phyloP scores from a whole-genome alignment of 1,140 invertebrate species.

The Babylonia areolata region DNA sequence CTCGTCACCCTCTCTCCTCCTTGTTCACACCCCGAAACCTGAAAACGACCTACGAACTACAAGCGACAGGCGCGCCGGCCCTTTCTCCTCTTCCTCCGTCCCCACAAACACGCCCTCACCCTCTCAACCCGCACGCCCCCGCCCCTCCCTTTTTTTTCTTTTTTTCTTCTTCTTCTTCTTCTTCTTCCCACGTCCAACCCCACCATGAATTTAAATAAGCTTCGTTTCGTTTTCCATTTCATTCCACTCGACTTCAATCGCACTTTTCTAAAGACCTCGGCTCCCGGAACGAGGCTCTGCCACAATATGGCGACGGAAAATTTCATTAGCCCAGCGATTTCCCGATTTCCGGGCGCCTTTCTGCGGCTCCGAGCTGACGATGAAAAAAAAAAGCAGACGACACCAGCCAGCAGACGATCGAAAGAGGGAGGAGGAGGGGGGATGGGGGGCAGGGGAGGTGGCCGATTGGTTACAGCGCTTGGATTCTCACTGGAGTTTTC shows the following conservation, averaged over 20 bases:
- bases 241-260: constrained; percentile 37
- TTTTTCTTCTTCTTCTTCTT: not conserved
- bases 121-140: too few species aligned
- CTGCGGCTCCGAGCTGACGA: not conserved
- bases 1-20: too few species aligned
- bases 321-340: constrained; percentile 7
- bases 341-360: constrained; percentile 7
- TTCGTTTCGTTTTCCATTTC: constrained; percentile 39
- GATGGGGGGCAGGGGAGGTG: not conserved
- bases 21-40: too few species aligned
- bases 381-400: constrained; percentile 8
- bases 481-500: too few species aligned
- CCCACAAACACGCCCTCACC: too few species aligned
- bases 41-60: too few species aligned
- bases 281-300: constrained; percentile 16
- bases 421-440: not conserved
- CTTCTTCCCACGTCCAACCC: too few species aligned
- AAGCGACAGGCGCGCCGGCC: too few species aligned
- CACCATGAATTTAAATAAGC: constrained; percentile 36
- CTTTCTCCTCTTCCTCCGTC: too few species aligned
- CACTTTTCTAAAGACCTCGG: constrained; percentile 27
- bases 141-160: not conserved
- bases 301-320: constrained; percentile 10
- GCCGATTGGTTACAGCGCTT: too few species aligned
- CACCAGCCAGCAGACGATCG: not conserved